These are phyloP conservation scores for Heteromormyrus szaboi DNA, from an alignment of 2,797 vertebrate genomes.

Conservation along the genomic window DNA sequence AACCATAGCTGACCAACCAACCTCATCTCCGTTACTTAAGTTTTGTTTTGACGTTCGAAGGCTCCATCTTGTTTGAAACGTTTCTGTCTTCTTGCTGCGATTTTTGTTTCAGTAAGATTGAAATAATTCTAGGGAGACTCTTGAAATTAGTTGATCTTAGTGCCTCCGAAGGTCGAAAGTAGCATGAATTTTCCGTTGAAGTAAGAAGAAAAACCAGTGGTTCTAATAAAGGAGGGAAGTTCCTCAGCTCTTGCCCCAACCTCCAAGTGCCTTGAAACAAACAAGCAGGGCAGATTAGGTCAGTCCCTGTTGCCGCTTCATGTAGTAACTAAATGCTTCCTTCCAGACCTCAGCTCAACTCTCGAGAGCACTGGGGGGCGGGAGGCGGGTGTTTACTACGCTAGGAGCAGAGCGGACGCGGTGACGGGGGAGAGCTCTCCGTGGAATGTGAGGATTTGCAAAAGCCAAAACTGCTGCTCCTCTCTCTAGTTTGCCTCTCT, in stretches of 20 bases:
- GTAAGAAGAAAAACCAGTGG: background rate
- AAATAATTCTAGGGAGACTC: background rate
- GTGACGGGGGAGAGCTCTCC: background rate
- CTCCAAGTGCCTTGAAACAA: background rate
- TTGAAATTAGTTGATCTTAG: background rate
- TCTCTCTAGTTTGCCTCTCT: background rate
- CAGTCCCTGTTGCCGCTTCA: background rate
- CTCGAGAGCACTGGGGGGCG: background rate
- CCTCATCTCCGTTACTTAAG: background rate
- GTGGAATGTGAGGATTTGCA: conserved; percentile 8
- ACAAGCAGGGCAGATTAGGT: background rate
- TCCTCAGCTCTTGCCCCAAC: background rate
- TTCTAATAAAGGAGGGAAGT: background rate
- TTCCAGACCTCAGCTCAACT: background rate
- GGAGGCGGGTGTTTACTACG: background rate
- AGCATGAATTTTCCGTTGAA: background rate
- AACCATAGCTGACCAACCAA: background rate
- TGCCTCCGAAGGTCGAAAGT: background rate
- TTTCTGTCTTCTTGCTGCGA: background rate
- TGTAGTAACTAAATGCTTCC: background rate
- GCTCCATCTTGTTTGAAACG: background rate
- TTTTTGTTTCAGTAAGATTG: background rate
- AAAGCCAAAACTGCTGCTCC: background rate
- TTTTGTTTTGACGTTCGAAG: background rate
- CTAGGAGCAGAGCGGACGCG: background rate